Evolutionary conservation across 2,888 invertebrate genomes (phyloP), one percentile per base, ranked within the genome.

Genomic region (Rhagium mordax): DNA sequence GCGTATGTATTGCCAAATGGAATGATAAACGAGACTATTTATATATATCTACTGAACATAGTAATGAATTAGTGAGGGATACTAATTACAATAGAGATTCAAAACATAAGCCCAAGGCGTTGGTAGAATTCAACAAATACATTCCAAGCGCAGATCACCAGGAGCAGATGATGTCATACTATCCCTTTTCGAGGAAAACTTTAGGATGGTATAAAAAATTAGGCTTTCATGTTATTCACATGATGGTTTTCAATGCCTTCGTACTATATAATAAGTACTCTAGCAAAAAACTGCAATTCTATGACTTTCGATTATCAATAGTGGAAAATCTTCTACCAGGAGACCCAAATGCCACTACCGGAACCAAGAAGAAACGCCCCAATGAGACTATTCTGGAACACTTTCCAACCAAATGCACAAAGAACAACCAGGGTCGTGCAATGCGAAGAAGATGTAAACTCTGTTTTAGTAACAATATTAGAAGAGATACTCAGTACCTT

Each of bases 161-260:
- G 8, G 27, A 57, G n/a, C 55, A 57, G 15, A 57, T 57, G 55
- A 15, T 57, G 27, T 57, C 55, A 7, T 57, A 57, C 15, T 57
- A 57, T 27, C 27, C 27, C 4, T n/a, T 27, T 15, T 5, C 24
- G 6, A 57, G 55, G 16, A 57, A 57, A 57, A 57, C 55, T 1
- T 27, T 57, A 27, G n/a, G 27, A 27, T 57, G 55, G n/a, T 8
- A n/a, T n/a, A 24, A 55, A 27, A 57, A 57, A 27, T 4, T 61
- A 13, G 16, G 20, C 13, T 7, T 61, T 27, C 41, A 61, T 41
- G 27, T 61, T 3, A 41, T 61, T 15, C 27, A 57, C n/a, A 57
- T 57, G 27, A 57, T 57, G 55, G 7, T 57, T 6, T 6, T 55
- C 20, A 20, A 55, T 20, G 24, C 13, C n/a, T 41, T 13, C n/a